These are phyloP conservation scores for Sarcophaga variegata DNA, from an alignment of 2,888 invertebrate species.

Conservation along the genomic window DNA sequence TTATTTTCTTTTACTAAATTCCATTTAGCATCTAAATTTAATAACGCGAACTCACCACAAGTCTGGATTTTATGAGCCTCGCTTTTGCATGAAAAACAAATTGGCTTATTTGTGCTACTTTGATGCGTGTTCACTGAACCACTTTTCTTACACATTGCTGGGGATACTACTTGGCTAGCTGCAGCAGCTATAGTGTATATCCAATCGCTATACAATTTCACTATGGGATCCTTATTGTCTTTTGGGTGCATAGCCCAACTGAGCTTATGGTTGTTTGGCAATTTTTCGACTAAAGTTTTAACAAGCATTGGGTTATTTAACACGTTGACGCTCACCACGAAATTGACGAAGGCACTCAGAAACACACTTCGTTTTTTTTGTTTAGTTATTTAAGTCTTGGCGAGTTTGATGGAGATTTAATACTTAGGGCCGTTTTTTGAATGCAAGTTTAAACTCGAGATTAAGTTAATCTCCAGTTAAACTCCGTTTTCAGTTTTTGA, in stretches of 20 bases:
- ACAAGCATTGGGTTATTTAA: slow-evolving; percentile 37
- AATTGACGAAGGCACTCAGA: too few relatives aligned
- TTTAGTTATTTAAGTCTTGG: too few relatives aligned
- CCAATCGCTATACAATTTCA: slow-evolving; percentile 54
- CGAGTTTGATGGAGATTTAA: too few relatives aligned
- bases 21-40: slow-evolving; percentile 44
- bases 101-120: neutral
- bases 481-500: too few relatives aligned
- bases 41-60: slow-evolving; percentile 31
- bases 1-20: slow-evolving; percentile 37
- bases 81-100: slow-evolving; percentile 31
- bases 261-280: slow-evolving; percentile 53
- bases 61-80: slow-evolving; percentile 35
- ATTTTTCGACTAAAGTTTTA: slow-evolving; percentile 51
- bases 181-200: slow-evolving; percentile 49
- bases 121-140: slow-evolving; percentile 48
- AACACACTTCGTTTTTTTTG: too few relatives aligned
- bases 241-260: slow-evolving; percentile 59
- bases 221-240: slow-evolving; percentile 23
- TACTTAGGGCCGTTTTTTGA: too few relatives aligned
- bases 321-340: too few relatives aligned
- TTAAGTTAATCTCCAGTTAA: too few relatives aligned
- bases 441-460: too few relatives aligned
- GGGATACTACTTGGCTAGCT: slow-evolving; percentile 55
- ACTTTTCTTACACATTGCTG: slow-evolving; percentile 30